Base-by-base conservation (phyloP, 2,113 vertebrate species). In the Penelope pileata region DNA sequence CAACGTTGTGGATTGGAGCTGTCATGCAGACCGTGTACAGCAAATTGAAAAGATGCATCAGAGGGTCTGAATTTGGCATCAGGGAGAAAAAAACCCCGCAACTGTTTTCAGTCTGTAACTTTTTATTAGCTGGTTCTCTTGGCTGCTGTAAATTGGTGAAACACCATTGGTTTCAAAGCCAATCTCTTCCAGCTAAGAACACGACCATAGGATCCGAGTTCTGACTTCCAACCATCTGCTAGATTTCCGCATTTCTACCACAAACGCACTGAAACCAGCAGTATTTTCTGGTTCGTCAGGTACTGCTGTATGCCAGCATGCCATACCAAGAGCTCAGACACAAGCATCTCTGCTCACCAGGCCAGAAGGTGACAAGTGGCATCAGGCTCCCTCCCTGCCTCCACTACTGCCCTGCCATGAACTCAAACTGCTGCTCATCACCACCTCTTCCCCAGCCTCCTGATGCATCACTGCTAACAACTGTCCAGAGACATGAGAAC, bases 341-440 rank as follows among this genome's bases (percentile, higher is more conserved):
- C 30, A 66, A 63, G 0, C 10, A 48, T 23, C 32, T 62, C 22
- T 16, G 18, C 32, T 80, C 70, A 6, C 26, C 64, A 36, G 54
- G n/a, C 38, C 42, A 38, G 21, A 7, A n/a, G 7, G 6, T 12
- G 10, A 67, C 64, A 30, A 42, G 53, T 42, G 7, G 7, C 1
- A 1, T 12, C 66, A 51, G 32, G 10, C n/a, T 47, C 68, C 51
- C 19, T 85, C 59, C 54, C 63, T 40, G 24, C n/a, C 24, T 72
- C 58, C 22, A 2, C 22, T 4, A 1, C 18, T 10, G 38, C 51
- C 17, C 47, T 18, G 9, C n/a, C 54, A 59, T 17, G 17, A 70
- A 18, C 29, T 8, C 42, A 22, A 53, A 7, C 36, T 21, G 1
- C 59, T 53, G n/a, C 21, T 32, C 13, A 7, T 7, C 1, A 1